Conservation (phyloP, 1,140 invertebrate genomes). For the Drosophila funebris region DNA sequence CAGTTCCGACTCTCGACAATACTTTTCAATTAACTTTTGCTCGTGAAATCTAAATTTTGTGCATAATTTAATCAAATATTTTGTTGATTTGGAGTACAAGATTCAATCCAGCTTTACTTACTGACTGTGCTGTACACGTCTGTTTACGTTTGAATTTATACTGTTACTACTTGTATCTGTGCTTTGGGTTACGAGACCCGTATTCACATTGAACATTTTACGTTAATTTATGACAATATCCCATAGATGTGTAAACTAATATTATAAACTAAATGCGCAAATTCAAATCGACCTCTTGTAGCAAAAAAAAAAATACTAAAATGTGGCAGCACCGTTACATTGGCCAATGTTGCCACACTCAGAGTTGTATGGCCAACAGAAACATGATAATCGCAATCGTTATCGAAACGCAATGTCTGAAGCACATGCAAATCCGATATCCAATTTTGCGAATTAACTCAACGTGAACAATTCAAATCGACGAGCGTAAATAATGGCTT, state of each 20-base stretch:
- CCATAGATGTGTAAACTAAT: not conserved
- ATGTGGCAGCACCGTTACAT: conserved; percentile 11
- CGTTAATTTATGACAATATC: not conserved
- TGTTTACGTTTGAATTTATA: not conserved
- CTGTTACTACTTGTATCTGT: not conserved
- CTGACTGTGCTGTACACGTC: conserved; percentile 41
- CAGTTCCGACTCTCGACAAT: conserved; percentile 54
- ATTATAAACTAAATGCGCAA: not conserved
- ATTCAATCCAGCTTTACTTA: conserved; percentile 28
- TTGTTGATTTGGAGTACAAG: not conserved
- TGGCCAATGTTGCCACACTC: not conserved
- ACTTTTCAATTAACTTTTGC: conserved; percentile 62
- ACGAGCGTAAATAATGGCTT: conserved; percentile 5
- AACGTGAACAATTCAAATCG: not conserved
- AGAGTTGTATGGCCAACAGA: not conserved
- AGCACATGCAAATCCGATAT: not conserved
- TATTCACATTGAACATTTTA: conserved; percentile 58
- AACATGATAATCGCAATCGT: not conserved
- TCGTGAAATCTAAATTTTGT: conserved; percentile 57
- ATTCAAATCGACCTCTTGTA: conserved; percentile 14
- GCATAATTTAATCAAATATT: not conserved
- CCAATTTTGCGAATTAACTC: not conserved
- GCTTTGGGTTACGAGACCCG: conserved; percentile 11
- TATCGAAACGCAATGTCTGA: not conserved
- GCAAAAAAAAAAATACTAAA: not conserved